Evolutionary conservation across 2,888 invertebrate genomes (phyloP), one percentile per base, ranked within the genome.

Genomic region (Drosophila leonis): DNA sequence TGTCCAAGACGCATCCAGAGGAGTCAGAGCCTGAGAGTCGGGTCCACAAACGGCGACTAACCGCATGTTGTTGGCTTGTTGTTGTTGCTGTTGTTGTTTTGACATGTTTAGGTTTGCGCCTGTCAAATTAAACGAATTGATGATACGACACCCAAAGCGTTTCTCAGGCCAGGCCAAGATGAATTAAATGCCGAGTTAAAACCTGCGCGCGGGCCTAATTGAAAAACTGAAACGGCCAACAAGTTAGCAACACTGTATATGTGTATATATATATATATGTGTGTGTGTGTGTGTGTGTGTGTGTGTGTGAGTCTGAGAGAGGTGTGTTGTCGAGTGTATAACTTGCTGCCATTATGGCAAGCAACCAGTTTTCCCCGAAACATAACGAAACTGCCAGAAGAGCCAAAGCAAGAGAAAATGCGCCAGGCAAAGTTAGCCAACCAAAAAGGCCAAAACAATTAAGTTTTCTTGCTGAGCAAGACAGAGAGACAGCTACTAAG

Each of bases 51-150:
- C 76, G 60, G 41, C 65, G 71, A 75, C 86, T 88, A 90, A 90
- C 88, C 91, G 90, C 91, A 92, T 90, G 89, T 68, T 70, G 69
- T 52, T 48, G 20, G 24, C 24, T 75, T 87, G 88, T 77, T 49
- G 56, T 18, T 78, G 80, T 59, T 80, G 76, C 10, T 76, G 91
- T 81, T 87, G 89, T 81, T 86, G 93, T 93, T 93, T 93, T 93
- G 93, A 93, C 93, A 93, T 93, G 93, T 93, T 93, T 93, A 92
- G 93, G 93, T 93, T 91, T 93, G 93, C 92, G 93, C 92, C 92
- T 93, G 93, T 93, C 93, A 93, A 93, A 93, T 93, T 93, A 93
- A 93, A 92, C 92, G 93, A 93, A 93, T 93, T 93, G 93, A 93
- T 93, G 93, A 93, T 93, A 93, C 93, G 92, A 93, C 93, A 93